Evolutionary conservation across 1,140 invertebrate genomes (phyloP), one percentile per base, ranked within the genome.

Genomic region (Aphaenogaster rudis): DNA sequence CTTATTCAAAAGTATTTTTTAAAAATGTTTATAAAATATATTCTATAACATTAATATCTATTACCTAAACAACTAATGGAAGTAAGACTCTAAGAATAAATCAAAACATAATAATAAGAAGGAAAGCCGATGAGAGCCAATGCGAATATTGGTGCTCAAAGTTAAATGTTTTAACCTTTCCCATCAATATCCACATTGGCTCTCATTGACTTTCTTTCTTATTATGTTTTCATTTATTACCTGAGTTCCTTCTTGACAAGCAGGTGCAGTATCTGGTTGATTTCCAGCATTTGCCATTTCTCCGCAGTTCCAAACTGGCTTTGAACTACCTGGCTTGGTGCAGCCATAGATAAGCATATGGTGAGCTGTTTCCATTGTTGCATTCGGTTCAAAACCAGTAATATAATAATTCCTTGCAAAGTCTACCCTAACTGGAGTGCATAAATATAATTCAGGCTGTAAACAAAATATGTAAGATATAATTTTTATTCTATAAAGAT

Each of bases 321-420:
- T 96, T 77, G 96, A 95, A 57, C 96, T 97, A 54, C 99, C 99
- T 5, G 99, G 99, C 86, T 96, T 96, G 42, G 96, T 96, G 91
- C 99, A 99, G 13, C 99, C 99, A 95, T 99, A 99, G 0, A 99
- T 95, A 82, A 99, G 96, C 97, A 99, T 99, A 94, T 99, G 99
- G 96, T 99, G 99, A 11, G 98, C 98, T 2, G 97, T 98, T 90
- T 97, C 95, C 97, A 98, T 98, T 2, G 98, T 97, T 1, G 98
- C 98, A 94, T 99, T 98, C 6, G 99, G 99, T 94, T 98, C 96
- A 95, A 99, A 99, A 82, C 98, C 98, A 92, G 98, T 98, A 86
- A 98, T 97, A 91, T 97, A 98, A 94, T 98, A 98, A 81, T 96
- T 96, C 87, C 96, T 96, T 17, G 96, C 94, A 52, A 95, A 95